Evolutionary conservation across 2,113 vertebrate genomes (phyloP), one percentile per base, ranked within the genome.

Genomic region (Datnioides undecimradiatus): DNA sequence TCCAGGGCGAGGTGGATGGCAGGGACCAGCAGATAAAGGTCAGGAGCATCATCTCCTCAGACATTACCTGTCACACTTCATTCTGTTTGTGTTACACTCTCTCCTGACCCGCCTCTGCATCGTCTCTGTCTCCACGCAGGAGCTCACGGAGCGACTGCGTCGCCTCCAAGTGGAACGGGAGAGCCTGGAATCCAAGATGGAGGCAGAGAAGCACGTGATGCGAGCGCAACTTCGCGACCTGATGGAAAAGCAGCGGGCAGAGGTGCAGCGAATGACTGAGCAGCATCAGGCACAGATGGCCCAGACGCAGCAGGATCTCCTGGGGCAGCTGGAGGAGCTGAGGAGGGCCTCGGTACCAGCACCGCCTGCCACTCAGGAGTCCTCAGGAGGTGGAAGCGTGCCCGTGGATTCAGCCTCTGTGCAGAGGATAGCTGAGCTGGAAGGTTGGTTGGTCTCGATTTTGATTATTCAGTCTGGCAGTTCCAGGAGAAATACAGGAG

Each of bases 161-260:
- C 91, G 86, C 27, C 85, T 97, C 5, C 92, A 95, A 19, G 95
- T 95, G 1, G 97, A 97, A 77, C 96, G 96, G 46, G 96, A 97
- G 80, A 96, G 95, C 84, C 90, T 97, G 33, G 95, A 96, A 60
- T 96, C 95, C 40, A 97, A 96, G 84, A 91, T 97, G 91, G 96
- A 97, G 85, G 97, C 97, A 0, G 97, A 98, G 92, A 97, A 96
- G 80, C 96, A 98, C 3, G 96, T 98, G 82, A 96, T 97, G 96
- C 95, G 96, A 81, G 96, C 96, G 1, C 97, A 97, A 52, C 92
- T 98, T 8, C 95, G 89, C 21, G 96, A 97, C 88, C 95, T 97
- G 90, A 95, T 97, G 94, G 95, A 97, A 83, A 97, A 96, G 89
- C 96, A 97, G 27, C 93, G 95, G 82, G 87, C 87, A 4, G 96